Evolutionary conservation across 2,113 vertebrate genomes (phyloP).

Genomic region (Odocoileus hemionus): DNA sequence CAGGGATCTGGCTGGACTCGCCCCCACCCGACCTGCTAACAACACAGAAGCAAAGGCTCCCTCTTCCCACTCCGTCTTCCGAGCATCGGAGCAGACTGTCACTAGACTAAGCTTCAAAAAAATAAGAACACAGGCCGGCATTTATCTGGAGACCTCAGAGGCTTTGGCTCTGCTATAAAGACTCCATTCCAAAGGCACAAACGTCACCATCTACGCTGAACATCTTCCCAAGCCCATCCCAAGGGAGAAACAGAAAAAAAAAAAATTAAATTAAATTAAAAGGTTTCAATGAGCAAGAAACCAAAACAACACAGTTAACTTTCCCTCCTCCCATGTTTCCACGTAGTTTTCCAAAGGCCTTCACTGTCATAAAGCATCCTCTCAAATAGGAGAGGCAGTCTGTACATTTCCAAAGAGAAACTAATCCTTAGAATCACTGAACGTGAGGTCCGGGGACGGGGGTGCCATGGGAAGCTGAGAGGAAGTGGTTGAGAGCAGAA

Average conservation of each 20-base stretch:
- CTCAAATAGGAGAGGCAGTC: fast-evolving
- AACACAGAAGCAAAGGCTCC: background rate
- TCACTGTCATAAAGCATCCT: background rate
- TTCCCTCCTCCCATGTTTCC: background rate
- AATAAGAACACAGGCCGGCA: background rate
- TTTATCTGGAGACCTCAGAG: background rate
- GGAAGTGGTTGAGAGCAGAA: fast-evolving
- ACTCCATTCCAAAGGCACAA: background rate
- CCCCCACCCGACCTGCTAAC: fast-evolving
- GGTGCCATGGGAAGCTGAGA: background rate
- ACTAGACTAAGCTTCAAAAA: background rate
- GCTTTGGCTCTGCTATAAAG: background rate
- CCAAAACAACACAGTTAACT: background rate
- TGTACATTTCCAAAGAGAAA: background rate
- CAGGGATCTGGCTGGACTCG: fast-evolving
- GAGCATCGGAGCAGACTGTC: background rate
- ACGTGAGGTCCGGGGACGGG: fast-evolving
- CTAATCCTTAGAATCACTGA: background rate
- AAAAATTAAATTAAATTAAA: background rate
- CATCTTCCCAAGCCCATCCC: background rate
- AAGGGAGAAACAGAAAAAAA: background rate
- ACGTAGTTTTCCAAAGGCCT: fast-evolving
- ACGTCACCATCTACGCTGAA: background rate
- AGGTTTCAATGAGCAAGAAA: background rate
- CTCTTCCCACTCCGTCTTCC: background rate